Percentiles rank a stretch among this genome's conserved stretches.
These are phyloP conservation scores for Caenorhabditis remanei DNA, from an alignment of 1,140 invertebrate species.

Conservation along the genomic window DNA sequence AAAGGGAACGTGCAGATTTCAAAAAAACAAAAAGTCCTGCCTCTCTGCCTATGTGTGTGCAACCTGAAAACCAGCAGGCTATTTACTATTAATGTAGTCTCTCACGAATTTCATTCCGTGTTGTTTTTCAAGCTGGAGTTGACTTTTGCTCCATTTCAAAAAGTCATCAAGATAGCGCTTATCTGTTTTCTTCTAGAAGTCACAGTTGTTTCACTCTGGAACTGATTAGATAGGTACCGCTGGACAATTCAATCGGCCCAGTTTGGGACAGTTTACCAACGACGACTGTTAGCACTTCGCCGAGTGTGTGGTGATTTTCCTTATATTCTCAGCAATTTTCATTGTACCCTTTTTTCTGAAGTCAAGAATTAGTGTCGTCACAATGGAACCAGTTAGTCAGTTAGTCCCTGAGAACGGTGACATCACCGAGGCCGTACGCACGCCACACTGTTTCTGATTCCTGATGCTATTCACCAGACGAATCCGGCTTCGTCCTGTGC, in stretches of 20 bases:
- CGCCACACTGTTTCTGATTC: conserved; percentile 42
- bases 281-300: too few relatives aligned
- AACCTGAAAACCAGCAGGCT: neutral
- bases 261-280: too few relatives aligned
- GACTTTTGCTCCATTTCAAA: conserved; percentile 21
- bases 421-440: conserved; percentile 50
- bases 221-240: too few relatives aligned
- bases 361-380: conserved; percentile 53
- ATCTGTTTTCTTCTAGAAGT: neutral
- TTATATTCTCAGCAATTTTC: neutral
- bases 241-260: too few relatives aligned
- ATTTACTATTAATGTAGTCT: conserved; percentile 20
- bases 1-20: neutral
- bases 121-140: neutral
- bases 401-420: conserved; percentile 53
- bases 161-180: neutral
- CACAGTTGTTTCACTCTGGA: neutral
- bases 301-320: neutral
- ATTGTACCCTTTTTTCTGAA: conserved; percentile 9
- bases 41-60: neutral
- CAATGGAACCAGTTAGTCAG: conserved; percentile 46
- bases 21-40: neutral
- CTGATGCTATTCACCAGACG: conserved; percentile 23
- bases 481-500: conserved; percentile 40
- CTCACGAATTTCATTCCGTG: neutral